Conservation (phyloP, 1,140 invertebrate genomes). For the Conopomorpha cramerella region DNA sequence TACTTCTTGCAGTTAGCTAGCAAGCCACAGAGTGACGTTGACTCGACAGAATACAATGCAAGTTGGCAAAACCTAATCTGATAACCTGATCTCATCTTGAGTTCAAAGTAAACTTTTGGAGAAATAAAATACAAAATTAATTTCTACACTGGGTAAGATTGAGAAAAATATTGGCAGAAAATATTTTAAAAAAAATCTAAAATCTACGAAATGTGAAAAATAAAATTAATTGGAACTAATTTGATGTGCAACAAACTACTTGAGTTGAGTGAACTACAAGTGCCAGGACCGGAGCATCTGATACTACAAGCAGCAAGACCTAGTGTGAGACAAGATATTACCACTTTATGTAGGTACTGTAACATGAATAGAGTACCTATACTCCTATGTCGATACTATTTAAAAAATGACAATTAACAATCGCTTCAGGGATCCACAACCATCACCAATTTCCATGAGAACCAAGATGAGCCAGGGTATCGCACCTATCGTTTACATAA, state of each 20-base stretch:
- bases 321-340: too few relatives aligned
- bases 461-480: too few relatives aligned
- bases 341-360: too few relatives aligned
- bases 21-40: neutral
- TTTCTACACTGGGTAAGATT: neutral
- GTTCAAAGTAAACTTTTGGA: neutral
- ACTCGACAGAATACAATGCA: neutral
- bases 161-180: neutral
- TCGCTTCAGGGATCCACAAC: neutral
- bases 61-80: neutral
- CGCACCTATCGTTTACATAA: too few relatives aligned
- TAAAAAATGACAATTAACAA: neutral
- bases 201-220: neutral
- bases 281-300: too few relatives aligned
- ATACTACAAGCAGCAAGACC: too few relatives aligned
- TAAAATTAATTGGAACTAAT: neutral
- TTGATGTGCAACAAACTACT: neutral
- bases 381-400: neutral
- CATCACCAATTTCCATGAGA: neutral
- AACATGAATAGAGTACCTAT: too few relatives aligned
- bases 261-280: neutral
- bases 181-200: neutral
- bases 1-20: neutral
- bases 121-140: neutral
- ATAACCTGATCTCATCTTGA: slow-evolving; percentile 5